Base-by-base conservation (phyloP, 2,888 invertebrate genomes). In the Meganola albula region DNA sequence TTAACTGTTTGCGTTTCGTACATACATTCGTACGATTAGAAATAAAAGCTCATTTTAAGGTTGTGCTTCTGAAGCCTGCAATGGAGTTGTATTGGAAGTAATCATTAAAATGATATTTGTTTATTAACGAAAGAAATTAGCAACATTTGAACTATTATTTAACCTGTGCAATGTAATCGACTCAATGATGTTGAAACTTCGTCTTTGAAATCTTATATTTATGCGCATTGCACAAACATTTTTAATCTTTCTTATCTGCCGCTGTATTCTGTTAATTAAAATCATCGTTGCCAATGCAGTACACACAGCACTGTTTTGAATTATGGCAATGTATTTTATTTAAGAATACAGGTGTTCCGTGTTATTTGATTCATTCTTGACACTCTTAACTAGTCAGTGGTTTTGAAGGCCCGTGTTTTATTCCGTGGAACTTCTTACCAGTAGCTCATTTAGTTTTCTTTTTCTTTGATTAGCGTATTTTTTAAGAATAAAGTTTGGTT, bases 11-110 rank as follows among this genome's bases (percentile, higher is more conserved):
- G 40, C 44, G 45, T 44, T 42, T 39, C 31, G 26, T 40, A 31
- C 35, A 40, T 39, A n/a, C n/a, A n/a, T n/a, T n/a, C n/a, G n/a
- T n/a, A n/a, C n/a, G n/a, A n/a, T n/a, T n/a, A n/a, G n/a, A n/a
- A n/a, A n/a, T n/a, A n/a, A 48, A 59, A 67, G 76, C 75, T 78
- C 77, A 78, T 78, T 60, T 67, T 45, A 77, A 69, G 80, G 80
- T 80, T 80, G 79, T 80, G 80, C 64, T 53, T 67, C 56, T 54
- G 62, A 65, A 71, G 66, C 74, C 59, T 70, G 69, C 70, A 49
- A 49, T 57, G 56, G 55, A 55, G 36, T 37, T 49, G 39, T 53
- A 50, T 50, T 54, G 29, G 53, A 49, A 47, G 48, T n/a, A n/a
- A n/a, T n/a, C n/a, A n/a, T n/a, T n/a, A n/a, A n/a, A n/a, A n/a